These are phyloP conservation scores for Drosophila funebris DNA, from an alignment of 1,140 invertebrate species.

Conservation along the genomic window DNA sequence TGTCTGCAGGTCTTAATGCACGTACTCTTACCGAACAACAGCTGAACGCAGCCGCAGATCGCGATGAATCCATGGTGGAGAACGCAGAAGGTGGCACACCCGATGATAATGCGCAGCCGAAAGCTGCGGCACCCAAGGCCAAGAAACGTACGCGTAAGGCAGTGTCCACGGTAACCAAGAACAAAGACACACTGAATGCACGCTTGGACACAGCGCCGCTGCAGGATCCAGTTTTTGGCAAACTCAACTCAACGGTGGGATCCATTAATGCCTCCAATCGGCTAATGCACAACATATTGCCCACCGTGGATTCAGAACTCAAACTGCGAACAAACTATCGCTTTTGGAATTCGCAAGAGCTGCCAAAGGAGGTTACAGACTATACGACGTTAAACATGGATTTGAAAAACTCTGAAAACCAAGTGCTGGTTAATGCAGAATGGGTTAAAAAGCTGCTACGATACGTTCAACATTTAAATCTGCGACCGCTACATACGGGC, in stretches of 20 bases:
- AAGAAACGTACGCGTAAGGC: conserved; percentile 76
- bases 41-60: conserved; percentile 59
- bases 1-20: conserved; percentile 85
- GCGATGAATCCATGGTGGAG: conserved; percentile 59
- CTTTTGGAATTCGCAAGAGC: conserved; percentile 61
- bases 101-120: conserved; percentile 11
- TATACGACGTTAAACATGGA: conserved; percentile 27
- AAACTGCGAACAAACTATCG: conserved; percentile 62
- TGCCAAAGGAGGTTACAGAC: conserved; percentile 33
- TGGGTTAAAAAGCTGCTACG: conserved; percentile 52
- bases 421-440: conserved; percentile 29
- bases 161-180: conserved; percentile 82
- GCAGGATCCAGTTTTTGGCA: conserved; percentile 80
- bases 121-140: conserved; percentile 44
- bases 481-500: conserved; percentile 70
- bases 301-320: conserved; percentile 67
- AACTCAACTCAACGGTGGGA: conserved; percentile 79
- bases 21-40: conserved; percentile 61
- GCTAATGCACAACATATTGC: conserved; percentile 78
- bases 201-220: conserved; percentile 72
- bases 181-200: conserved; percentile 81
- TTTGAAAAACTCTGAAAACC: background rate
- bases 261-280: conserved; percentile 80
- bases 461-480: conserved; percentile 36
- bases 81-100: conserved; percentile 7